Conservation (phyloP, 2,113 vertebrate species). For the Aldabrachelys gigantea region DNA sequence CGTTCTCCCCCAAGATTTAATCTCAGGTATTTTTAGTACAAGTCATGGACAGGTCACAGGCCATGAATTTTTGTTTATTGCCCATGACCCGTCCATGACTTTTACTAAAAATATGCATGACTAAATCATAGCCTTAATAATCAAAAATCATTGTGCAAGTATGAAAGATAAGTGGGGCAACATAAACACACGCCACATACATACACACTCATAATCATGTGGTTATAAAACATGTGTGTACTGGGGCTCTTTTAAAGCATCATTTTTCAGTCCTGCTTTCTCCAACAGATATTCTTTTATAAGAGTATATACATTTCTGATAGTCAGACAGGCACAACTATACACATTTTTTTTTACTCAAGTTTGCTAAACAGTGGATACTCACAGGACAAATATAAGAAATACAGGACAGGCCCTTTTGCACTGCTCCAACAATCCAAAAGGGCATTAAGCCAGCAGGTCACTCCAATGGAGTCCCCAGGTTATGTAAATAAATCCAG, state of each 20-base stretch:
- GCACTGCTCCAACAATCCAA: neutral
- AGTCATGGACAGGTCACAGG: no score
- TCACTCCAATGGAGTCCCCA: neutral
- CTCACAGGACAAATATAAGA: rapidly evolving
- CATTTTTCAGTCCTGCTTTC: neutral
- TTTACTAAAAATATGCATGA: no score
- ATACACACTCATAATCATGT: neutral
- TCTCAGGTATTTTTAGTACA: no score
- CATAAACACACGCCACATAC: neutral
- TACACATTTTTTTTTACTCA: neutral
- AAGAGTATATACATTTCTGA: neutral
- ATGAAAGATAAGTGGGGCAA: neutral
- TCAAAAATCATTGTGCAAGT: neutral
- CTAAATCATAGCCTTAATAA: neutral
- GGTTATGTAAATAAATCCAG: neutral
- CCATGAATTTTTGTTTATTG: no score
- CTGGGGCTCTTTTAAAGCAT: neutral
- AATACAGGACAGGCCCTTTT: neutral
- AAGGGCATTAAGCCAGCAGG: neutral
- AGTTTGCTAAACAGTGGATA: neutral
- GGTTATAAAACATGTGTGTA: neutral
- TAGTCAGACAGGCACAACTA: rapidly evolving
- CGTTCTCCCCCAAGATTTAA: no score
- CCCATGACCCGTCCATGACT: no score
- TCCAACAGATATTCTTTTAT: neutral